phyloP scores from a whole-genome alignment of 2,888 invertebrate genomes.

The Frankliniella intonsa region DNA sequence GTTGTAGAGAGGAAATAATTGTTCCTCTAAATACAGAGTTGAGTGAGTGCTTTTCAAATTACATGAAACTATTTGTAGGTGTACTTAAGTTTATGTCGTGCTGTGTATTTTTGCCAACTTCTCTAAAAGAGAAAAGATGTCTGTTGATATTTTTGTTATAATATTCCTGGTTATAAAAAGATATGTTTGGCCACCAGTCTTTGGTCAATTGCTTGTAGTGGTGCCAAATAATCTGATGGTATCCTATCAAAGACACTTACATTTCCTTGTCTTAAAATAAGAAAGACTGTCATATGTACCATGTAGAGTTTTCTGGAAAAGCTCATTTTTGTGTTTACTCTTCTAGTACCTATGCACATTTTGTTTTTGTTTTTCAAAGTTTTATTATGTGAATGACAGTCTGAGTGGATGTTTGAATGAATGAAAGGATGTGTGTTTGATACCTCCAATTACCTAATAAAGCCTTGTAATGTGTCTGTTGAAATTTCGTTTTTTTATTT shows the following conservation, averaged over 20 bases:
- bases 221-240: neutral
- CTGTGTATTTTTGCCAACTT: neutral
- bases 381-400: neutral
- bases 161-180: too few species aligned
- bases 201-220: neutral
- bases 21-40: neutral
- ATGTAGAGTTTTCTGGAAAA: neutral
- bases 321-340: neutral
- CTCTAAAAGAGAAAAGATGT: neutral
- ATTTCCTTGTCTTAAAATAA: neutral
- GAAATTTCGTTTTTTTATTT: neutral
- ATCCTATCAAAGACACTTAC: neutral
- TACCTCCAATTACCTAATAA: neutral
- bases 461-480: neutral
- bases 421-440: neutral
- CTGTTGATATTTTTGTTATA: neutral
- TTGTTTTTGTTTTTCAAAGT: neutral
- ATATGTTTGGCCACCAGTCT: neutral
- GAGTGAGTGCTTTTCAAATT: neutral
- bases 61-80: neutral
- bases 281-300: constrained; percentile 9
- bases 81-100: neutral
- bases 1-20: neutral
- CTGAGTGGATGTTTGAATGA: neutral
- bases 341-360: neutral